Evolutionary conservation across 2,888 invertebrate species (phyloP), one percentile per base, ranked within the genome.

Genomic region (Phyllotreta striolata): DNA sequence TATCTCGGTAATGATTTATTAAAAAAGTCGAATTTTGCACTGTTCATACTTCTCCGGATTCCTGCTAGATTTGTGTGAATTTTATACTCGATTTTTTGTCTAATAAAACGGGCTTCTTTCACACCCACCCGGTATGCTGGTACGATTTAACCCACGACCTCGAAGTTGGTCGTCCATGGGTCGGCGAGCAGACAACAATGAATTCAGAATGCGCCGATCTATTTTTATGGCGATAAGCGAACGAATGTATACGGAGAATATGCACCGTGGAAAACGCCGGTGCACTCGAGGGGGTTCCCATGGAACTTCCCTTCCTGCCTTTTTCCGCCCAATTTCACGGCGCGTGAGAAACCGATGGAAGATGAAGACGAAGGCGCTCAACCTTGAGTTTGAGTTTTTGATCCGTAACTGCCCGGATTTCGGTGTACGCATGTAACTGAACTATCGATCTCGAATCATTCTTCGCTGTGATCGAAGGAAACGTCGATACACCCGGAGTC

Each of bases 131-230:
- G 9, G 52, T 52, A 62, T 6, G 46, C 46, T 57, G 44, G 13
- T 70, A 67, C 68, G 46, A 40, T 57, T 44, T 63, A 44, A 57
- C 71, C 71, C 71, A 67, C 67, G 73, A 73, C 73, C 72, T 69
- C 69, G 66, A 63, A 51, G 55, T 66, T 64, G 58, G 63, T 68
- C 63, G 66, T 69, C 69, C 69, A 74, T 72, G 76, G 77, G 73
- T 77, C 76, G 75, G 51, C 70, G 76, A 73, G 74, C 77, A 77
- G 77, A 77, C 77, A 77, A 77, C 77, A 77, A 76, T 75, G 71
- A 70, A 70, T 73, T 70, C 68, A 67, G 66, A 64, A 71, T 68
- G 71, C 66, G 49, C 66, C 64, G 63, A 55, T 63, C 68, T 62
- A 63, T 67, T 65, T 72, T 73, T 71, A 73, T 72, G 73, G 69